phyloP scores from a whole-genome alignment of 37 sponge, comb jelly and placozoan species.

The Tethya wilhelma region DNA sequence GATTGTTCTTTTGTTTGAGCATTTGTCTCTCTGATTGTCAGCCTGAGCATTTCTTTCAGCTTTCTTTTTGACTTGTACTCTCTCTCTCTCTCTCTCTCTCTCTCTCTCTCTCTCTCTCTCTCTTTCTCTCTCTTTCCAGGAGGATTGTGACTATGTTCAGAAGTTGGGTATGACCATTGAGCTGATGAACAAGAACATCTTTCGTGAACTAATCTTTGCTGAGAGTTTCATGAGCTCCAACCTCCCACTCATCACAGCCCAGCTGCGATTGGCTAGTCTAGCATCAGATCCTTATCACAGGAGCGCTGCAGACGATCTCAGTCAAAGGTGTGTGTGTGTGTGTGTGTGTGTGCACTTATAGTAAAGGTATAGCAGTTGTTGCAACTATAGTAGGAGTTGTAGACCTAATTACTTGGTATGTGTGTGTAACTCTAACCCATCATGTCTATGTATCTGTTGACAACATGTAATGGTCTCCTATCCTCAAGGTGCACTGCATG shows the following conservation, averaged over 20 bases:
- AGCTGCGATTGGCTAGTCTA: slow-evolving; percentile 76
- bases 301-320: slow-evolving; percentile 61
- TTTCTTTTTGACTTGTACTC: background rate
- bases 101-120: slow-evolving; percentile 4
- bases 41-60: background rate
- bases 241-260: slow-evolving; percentile 79
- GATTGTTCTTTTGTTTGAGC: background rate
- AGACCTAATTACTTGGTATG: too few species aligned
- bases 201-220: slow-evolving; percentile 86
- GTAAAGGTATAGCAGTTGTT: too few species aligned
- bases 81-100: background rate
- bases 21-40: background rate
- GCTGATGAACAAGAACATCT: slow-evolving; percentile 89
- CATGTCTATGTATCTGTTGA: too few species aligned
- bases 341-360: background rate
- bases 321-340: slow-evolving; percentile 41
- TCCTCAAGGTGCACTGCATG: too few species aligned
- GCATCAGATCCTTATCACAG: slow-evolving; percentile 66
- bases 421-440: too few species aligned
- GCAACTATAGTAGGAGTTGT: too few species aligned
- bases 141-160: slow-evolving; percentile 62
- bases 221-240: slow-evolving; percentile 88
- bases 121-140: slow-evolving; percentile 44
- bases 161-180: slow-evolving; percentile 79
- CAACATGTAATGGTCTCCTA: too few species aligned